These are phyloP conservation scores for Margaritifera margaritifera DNA, from an alignment of 2,888 invertebrate species.

Conservation along the genomic window DNA sequence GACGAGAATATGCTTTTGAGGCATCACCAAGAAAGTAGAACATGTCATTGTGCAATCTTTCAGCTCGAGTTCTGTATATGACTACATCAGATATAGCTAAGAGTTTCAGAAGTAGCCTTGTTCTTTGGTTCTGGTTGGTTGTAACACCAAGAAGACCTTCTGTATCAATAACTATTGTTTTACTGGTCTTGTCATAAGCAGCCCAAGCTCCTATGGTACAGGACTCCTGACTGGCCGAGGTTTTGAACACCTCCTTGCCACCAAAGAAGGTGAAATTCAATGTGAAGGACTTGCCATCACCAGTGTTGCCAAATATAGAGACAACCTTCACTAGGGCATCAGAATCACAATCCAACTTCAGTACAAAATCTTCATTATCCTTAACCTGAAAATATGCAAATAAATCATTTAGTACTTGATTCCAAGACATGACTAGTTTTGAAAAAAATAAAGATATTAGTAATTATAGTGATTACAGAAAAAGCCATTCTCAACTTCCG, in stretches of 20 bases:
- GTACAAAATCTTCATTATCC: constrained; percentile 67
- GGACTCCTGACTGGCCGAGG: constrained; percentile 80
- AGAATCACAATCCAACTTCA: constrained; percentile 66
- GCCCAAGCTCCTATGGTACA: constrained; percentile 88
- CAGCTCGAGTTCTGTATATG: constrained; percentile 84
- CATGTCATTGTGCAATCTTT: constrained; percentile 84
- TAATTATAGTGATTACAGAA: background rate
- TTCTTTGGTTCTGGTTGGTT: constrained; percentile 79
- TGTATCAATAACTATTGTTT: constrained; percentile 84
- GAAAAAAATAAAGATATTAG: background rate
- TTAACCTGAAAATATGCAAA: constrained; percentile 56
- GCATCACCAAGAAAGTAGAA: constrained; percentile 84
- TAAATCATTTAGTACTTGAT: constrained; percentile 2
- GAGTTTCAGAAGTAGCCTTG: constrained; percentile 83
- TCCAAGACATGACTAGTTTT: background rate
- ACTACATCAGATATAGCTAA: constrained; percentile 88
- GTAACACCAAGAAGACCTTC: constrained; percentile 83
- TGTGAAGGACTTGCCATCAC: constrained; percentile 87
- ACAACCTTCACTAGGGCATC: constrained; percentile 80
- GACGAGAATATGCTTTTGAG: constrained; percentile 82
- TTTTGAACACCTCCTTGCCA: constrained; percentile 79
- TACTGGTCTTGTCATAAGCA: constrained; percentile 80
- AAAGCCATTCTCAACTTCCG: too few species aligned
- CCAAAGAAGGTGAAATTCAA: constrained; percentile 83
- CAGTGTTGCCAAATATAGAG: constrained; percentile 88